Base-by-base conservation (phyloP, 2,113 vertebrate species). In the Catagonus wagneri region DNA sequence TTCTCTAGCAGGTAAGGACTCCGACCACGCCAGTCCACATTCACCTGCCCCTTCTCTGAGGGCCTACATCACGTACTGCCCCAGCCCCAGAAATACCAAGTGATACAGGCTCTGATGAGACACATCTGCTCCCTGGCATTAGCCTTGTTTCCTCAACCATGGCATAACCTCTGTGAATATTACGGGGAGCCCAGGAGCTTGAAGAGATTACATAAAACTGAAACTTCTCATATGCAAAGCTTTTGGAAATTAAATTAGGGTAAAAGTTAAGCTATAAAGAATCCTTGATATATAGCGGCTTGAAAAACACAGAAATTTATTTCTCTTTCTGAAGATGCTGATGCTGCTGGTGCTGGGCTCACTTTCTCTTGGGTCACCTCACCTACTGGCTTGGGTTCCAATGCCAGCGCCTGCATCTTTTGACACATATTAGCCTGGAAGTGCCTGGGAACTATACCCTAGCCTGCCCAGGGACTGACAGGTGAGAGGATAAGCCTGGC, bases 331-430 rank as follows among this genome's bases (percentile, higher is more conserved):
- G 25, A 75, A 15, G 50, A 88, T 52, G 65, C 58, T 23, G 44
- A 69, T 39, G 34, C 72, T 63, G 36, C n/a, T 4, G 10, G 7
- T 29, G 7, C 12, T 23, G 10, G 50, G 75, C 2, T 23, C 58
- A 58, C 14, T 13, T 34, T 22, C 6, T 2, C n/a, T 39, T 2
- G 0, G 56, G 5, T 6, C 12, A 29, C 7, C 32, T 65, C 9
- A 34, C 69, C 79, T 63, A 34, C 25, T 60, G 16, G 75, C 61
- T 27, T 54, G 50, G 76, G 50, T 69, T 25, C 75, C 19, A 2
- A 39, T 10, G 72, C 66, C 50, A 79, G 39, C 25, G 23, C 60
- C 68, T 78, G 54, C 10, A 4, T 75, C 89, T 80, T 58, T 52
- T 54, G 56, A 7, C 36, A 76, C 36, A 36, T 0, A 13, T 54